Percentiles rank a stretch among this genome's conserved stretches.
Conservation (phyloP, 2,113 vertebrate species). For the Phaethon lepturus region DNA sequence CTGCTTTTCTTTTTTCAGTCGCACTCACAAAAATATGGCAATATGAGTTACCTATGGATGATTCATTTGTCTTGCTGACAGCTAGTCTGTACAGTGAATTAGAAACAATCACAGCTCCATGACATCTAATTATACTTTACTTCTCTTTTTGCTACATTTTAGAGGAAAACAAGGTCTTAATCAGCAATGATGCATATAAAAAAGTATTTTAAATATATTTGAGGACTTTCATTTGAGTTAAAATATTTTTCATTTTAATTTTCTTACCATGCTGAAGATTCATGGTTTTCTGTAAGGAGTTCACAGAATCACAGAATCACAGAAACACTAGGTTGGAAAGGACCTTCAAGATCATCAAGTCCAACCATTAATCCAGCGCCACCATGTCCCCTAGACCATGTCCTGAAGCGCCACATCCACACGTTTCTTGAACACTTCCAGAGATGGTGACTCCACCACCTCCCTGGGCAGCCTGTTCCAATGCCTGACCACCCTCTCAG, state of each 20-base stretch:
- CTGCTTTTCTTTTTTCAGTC: neutral
- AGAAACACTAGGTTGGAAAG: too few species aligned
- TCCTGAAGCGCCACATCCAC: too few species aligned
- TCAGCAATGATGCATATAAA: neutral
- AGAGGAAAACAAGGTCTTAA: neutral
- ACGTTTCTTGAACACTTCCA: too few species aligned
- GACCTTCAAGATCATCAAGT: too few species aligned
- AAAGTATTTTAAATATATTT: neutral
- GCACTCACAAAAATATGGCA: neutral
- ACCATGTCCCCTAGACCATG: too few species aligned
- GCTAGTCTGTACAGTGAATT: neutral
- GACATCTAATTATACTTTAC: neutral
- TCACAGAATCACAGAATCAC: too few species aligned
- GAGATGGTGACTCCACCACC: too few species aligned
- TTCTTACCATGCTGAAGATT: neutral
- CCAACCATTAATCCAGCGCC: too few species aligned
- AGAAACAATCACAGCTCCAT: neutral
- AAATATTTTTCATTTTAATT: neutral
- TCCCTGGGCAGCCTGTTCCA: too few species aligned
- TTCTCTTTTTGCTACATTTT: neutral
- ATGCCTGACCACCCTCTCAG: too few species aligned
- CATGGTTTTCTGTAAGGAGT: neutral
- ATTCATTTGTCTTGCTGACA: conserved; percentile 16
- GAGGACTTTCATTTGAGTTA: neutral
- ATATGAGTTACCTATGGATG: neutral